Evolutionary conservation across 2,888 invertebrate species (phyloP), one percentile per base, ranked within the genome.

Genomic region (Drosophila trichaetosa): DNA sequence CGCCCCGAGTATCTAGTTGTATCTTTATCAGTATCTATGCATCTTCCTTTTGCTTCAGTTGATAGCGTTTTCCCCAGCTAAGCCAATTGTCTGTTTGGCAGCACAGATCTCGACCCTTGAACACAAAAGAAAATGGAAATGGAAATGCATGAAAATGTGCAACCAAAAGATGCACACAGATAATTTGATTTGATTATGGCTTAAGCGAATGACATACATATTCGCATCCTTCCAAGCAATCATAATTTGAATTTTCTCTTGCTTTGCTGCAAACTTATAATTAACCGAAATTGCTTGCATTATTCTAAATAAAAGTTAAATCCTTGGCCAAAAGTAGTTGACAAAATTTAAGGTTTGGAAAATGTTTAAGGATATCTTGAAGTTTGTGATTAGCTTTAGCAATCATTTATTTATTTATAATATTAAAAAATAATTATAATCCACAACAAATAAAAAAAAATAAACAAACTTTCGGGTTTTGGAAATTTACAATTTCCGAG

Each of bases 121-220:
- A 38, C 48, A 59, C 59, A 34, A 46, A 42, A 58, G 31, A 68
- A 53, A 67, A 51, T 57, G 46, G 42, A 58, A 57, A 40, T 64
- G 58, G 42, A 58, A 57, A 40, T 64, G 58, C 61, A 65, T 46
- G 65, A 60, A 78, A 73, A 57, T 61, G 29, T 78, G 61, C 79
- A 63, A 48, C n/a, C 29, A 36, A 59, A 67, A 76, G 77, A 76
- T 77, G 80, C 59, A 53, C 80, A 58, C 71, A 80, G 77, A 77
- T 77, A 80, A 80, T 65, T 65, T 53, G 46, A 75, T 68, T 57
- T 57, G 57, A 29, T 62, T 74, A 36, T 52, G 58, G 58, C 57
- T 58, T 46, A 53, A 62, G 40, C 48, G 24, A 46, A 64, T 53
- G 31, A 42, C 54, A 65, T 29, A 64, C 46, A 46, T n/a, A 65